Conservation (phyloP, 2,888 invertebrate species). For the Ferdinandea cuprea region DNA sequence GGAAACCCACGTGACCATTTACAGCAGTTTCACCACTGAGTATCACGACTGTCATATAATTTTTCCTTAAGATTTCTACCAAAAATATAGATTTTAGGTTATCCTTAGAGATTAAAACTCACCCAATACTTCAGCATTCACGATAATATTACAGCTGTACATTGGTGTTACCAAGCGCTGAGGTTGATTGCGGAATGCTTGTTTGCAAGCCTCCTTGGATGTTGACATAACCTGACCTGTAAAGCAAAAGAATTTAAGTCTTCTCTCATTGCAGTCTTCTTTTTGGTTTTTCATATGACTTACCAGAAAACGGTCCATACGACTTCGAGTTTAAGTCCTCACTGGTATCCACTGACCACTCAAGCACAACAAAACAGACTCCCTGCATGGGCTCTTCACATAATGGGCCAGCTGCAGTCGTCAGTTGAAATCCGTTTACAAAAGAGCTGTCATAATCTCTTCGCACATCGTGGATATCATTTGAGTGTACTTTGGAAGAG, state of each 20-base stretch:
- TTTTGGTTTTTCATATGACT: neutral
- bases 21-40: too few relatives aligned
- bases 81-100: too few relatives aligned
- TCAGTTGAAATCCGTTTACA: conserved; percentile 93
- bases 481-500: conserved; percentile 76
- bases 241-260: conserved; percentile 21
- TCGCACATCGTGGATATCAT: conserved; percentile 84
- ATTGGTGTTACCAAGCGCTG: conserved; percentile 97
- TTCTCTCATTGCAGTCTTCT: neutral
- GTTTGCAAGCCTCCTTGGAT: conserved; percentile 93
- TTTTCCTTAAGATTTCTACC: too few relatives aligned
- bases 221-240: conserved; percentile 95
- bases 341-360: conserved; percentile 87
- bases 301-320: conserved; percentile 85
- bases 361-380: conserved; percentile 94
- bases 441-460: conserved; percentile 90
- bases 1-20: too few relatives aligned
- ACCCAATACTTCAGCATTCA: conserved; percentile 94
- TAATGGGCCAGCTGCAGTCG: conserved; percentile 94
- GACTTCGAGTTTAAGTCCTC: conserved; percentile 81
- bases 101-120: conserved; percentile 83
- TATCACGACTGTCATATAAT: too few relatives aligned
- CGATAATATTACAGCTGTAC: conserved; percentile 92
- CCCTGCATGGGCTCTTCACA: conserved; percentile 99
- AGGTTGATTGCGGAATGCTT: conserved; percentile 94